Evolutionary conservation across 2,888 invertebrate species (phyloP).

Genomic region (Eustalomyia histrio): DNA sequence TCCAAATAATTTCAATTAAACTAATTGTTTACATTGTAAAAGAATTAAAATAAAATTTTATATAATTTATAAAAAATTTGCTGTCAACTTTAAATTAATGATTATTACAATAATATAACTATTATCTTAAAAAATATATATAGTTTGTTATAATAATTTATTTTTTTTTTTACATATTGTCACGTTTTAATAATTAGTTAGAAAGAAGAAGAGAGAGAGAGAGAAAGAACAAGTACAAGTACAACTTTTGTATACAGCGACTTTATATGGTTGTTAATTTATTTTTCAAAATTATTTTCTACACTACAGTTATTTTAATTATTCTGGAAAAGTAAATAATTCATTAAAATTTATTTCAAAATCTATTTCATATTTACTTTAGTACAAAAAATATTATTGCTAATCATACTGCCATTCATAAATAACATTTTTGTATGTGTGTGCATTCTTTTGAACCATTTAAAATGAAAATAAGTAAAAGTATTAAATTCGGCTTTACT

Average conservation of each 20-base stretch:
- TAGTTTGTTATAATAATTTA: not conserved
- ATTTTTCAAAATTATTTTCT: not conserved
- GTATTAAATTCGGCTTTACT: too few species aligned
- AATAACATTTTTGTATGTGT: not conserved
- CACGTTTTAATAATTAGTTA: not conserved
- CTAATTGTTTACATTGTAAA: too few species aligned
- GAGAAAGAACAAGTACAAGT: too few species aligned
- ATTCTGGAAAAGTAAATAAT: not conserved
- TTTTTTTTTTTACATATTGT: not conserved
- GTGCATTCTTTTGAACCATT: too few species aligned
- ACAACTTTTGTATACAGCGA: not conserved
- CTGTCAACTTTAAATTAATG: too few species aligned
- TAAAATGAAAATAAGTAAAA: too few species aligned
- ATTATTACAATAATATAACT: too few species aligned
- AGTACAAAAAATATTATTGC: not conserved
- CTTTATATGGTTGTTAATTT: not conserved
- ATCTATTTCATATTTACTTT: not conserved
- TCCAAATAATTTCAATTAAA: too few species aligned
- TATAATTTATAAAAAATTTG: too few species aligned
- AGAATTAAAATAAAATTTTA: too few species aligned
- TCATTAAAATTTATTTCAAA: not conserved
- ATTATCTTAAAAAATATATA: not conserved
- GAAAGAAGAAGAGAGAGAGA: not conserved
- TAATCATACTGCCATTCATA: not conserved
- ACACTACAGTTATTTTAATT: not conserved